A percentile compares a stretch with the other conserved stretches of the same genome.
Evolutionary conservation across 2,888 invertebrate species (phyloP).

Genomic region (Zygogramma bicolorata): DNA sequence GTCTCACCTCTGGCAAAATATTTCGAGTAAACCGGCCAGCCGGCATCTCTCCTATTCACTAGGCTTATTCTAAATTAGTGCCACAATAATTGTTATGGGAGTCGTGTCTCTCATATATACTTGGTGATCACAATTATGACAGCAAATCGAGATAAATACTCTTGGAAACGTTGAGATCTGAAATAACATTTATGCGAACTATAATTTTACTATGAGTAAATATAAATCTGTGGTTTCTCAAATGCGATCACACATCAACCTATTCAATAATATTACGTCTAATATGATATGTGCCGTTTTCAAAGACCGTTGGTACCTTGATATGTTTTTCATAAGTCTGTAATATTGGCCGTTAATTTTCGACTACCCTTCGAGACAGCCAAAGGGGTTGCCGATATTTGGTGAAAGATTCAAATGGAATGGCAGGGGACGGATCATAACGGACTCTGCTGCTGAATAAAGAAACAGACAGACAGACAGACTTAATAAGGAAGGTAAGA

Average conservation of each 20-base stretch:
- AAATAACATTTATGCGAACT: constrained; percentile 57
- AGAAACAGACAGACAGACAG: constrained; percentile 48
- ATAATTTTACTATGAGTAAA: constrained; percentile 48
- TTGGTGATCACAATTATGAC: constrained; percentile 36
- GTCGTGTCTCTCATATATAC: constrained; percentile 51
- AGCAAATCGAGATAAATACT: constrained; percentile 55
- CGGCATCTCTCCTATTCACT: constrained; percentile 32
- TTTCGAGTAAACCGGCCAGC: constrained; percentile 40
- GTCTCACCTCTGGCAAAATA: constrained; percentile 17
- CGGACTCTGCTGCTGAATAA: constrained; percentile 65
- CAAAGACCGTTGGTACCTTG: constrained; percentile 59
- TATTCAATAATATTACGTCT: constrained; percentile 51
- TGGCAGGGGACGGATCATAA: constrained; percentile 58
- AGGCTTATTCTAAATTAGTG: constrained; percentile 54
- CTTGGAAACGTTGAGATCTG: constrained; percentile 58
- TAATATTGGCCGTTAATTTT: constrained; percentile 57
- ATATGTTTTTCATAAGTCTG: constrained; percentile 64
- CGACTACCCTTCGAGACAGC: constrained; percentile 59
- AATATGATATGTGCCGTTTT: constrained; percentile 59
- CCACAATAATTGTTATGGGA: constrained; percentile 63
- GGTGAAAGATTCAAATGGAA: constrained; percentile 2
- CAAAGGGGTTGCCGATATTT: constrained; percentile 24
- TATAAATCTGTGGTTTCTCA: constrained; percentile 44
- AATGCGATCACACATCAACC: constrained; percentile 52
- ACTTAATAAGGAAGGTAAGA: constrained; percentile 67